Base-by-base conservation (phyloP, 2,797 vertebrate species). In the Urosaurus nigricauda region DNA sequence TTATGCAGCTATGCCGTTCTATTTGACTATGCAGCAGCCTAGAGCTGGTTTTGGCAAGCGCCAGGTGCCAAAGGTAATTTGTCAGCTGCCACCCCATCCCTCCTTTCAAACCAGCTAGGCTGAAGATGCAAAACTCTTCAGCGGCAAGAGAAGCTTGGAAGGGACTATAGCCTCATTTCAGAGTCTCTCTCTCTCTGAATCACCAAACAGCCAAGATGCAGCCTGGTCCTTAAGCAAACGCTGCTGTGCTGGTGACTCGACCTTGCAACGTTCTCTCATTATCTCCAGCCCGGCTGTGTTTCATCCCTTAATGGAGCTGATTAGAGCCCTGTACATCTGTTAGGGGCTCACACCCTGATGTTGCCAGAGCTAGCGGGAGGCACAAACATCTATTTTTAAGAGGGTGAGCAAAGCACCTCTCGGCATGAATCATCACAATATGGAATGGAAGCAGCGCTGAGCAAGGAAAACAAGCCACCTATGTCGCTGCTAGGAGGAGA, bases 231-330 rank as follows among this genome's bases (percentile, higher is more conserved):
- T 73, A 32, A 81, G 51, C 17, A 9, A 73, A 58, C 11, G 9
- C 24, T 26, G 24, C 24, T 9, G 21, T 40, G 43, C 5, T 32
- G 80, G n/a, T 77, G 43, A 40, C n/a, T 83, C 16, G 60, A 83
- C 60, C 81, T 88, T 78, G 58, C 60, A 53, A 37, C 47, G 21
- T 65, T 63, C 58, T 78, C 81, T 88, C 87, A 88, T 88, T 68
- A 88, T 51, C 60, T 83, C n/a, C 40, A 68, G 80, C 80, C 37
- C 37, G 71, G 81, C 11, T 63, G 74, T 56, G 87, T 77, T 53
- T 83, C 80, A 83, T 77, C 58, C 40, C n/a, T 74, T 75, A 83
- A 37, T 88, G 32, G 56, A 51, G 87, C 21, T 88, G 87, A 88
- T 88, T 88, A 83, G 71, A 83, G 71, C 26, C 81, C 24, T 24